These are phyloP conservation scores for Poeciliopsis occidentalis DNA, from an alignment of 2,113 vertebrate genomes.

Conservation along the genomic window DNA sequence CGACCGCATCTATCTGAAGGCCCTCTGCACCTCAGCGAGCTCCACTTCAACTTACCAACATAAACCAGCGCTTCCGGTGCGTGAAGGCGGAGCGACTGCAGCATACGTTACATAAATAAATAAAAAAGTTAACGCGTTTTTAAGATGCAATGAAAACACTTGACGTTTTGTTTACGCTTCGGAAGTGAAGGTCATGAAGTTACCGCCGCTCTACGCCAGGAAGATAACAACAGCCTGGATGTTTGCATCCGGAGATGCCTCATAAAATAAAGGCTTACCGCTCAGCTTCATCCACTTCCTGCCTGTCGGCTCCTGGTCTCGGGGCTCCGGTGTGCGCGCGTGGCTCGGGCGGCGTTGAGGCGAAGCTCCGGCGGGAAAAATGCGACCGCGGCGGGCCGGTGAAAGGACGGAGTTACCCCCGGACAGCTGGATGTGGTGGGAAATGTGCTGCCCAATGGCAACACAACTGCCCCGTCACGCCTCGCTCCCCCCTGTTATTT, in stretches of 20 bases:
- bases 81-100: neutral
- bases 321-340: neutral
- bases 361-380: neutral
- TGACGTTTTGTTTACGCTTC: slow-evolving; percentile 11
- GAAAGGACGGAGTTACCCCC: neutral
- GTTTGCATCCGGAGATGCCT: neutral
- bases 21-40: neutral
- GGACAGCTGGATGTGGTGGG: slow-evolving; percentile 30
- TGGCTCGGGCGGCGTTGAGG: neutral
- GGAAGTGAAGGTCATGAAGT: slow-evolving; percentile 23
- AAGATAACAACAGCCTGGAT: slow-evolving; percentile 6
- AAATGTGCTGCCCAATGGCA: slow-evolving; percentile 51
- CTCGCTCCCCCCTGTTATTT: slow-evolving; percentile 61
- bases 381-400: neutral
- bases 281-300: slow-evolving; percentile 55
- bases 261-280: slow-evolving; percentile 32
- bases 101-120: neutral
- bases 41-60: neutral
- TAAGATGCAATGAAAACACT: neutral
- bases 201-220: neutral
- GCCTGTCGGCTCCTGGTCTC: neutral
- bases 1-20: neutral
- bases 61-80: neutral
- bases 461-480: slow-evolving; percentile 49
- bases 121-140: slow-evolving; percentile 10